A percentile compares a stretch with the other conserved stretches of the same genome.
Conservation (phyloP, 2,797 vertebrate species). For the Enteromius unitaeniatus region DNA sequence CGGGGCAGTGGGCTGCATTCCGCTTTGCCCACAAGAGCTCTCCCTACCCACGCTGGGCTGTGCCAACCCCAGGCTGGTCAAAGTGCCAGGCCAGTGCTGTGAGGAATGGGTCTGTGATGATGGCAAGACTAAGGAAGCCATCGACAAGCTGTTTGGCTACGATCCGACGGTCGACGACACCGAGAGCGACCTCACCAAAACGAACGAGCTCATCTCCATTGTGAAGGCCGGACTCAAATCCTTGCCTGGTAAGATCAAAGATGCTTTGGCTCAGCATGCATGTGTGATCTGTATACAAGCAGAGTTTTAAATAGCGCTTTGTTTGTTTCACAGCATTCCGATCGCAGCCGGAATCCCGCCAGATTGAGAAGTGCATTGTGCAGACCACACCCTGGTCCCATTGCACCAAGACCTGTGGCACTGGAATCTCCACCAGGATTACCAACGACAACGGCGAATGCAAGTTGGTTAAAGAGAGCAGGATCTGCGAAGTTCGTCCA, state of each 20-base stretch:
- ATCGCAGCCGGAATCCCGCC: conserved; percentile 82
- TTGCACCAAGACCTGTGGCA: conserved; percentile 96
- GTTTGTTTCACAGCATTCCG: conserved; percentile 82
- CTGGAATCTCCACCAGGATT: conserved; percentile 93
- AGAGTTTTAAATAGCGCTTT: background rate
- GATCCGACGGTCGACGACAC: conserved; percentile 79
- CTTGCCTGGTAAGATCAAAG: conserved; percentile 84
- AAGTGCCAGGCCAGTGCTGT: conserved; percentile 95
- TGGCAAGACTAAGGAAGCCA: conserved; percentile 76
- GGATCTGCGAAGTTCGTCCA: conserved; percentile 95
- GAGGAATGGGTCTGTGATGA: conserved; percentile 96
- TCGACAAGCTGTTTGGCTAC: conserved; percentile 83
- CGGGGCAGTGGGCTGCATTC: conserved; percentile 94
- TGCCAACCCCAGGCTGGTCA: conserved; percentile 92
- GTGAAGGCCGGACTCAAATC: conserved; percentile 88
- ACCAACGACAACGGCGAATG: conserved; percentile 95
- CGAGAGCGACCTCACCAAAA: conserved; percentile 90
- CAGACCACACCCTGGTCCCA: conserved; percentile 98
- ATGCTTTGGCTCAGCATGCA: conserved; percentile 10
- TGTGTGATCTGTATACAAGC: background rate
- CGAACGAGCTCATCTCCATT: conserved; percentile 90
- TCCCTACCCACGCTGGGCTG: conserved; percentile 95
- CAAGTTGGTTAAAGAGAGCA: conserved; percentile 92
- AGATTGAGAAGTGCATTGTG: conserved; percentile 91
- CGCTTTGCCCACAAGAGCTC: conserved; percentile 95